These are phyloP conservation scores for Tetragonula clypearis DNA, from an alignment of 1,140 invertebrate species.

Conservation along the genomic window DNA sequence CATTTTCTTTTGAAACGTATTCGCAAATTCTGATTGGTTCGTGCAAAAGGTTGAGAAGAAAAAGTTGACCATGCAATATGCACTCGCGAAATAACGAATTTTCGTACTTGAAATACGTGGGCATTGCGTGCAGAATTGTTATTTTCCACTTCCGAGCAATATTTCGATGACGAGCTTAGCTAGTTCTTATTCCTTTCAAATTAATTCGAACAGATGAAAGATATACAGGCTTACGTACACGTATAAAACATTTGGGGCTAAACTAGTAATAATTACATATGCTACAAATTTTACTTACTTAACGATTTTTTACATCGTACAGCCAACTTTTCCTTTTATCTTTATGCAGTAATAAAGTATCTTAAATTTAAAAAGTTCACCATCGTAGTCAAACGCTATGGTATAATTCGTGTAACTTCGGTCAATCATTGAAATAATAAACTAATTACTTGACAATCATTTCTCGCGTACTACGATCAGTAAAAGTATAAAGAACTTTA, in stretches of 20 bases:
- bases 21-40: slow-evolving; percentile 79
- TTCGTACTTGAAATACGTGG: slow-evolving; percentile 14
- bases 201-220: neutral
- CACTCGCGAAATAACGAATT: slow-evolving; percentile 67
- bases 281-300: neutral
- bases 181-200: neutral
- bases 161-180: neutral
- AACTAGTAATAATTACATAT: neutral
- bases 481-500: neutral
- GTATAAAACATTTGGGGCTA: neutral
- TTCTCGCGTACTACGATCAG: neutral
- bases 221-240: too few relatives aligned
- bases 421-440: neutral
- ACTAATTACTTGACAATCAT: neutral
- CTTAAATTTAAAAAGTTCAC: neutral
- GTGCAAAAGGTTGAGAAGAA: slow-evolving; percentile 71
- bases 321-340: neutral
- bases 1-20: slow-evolving; percentile 75
- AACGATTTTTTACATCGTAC: neutral
- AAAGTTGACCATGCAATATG: slow-evolving; percentile 65
- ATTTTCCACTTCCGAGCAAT: neutral
- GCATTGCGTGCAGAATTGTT: neutral
- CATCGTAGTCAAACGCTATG: neutral
- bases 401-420: neutral
- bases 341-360: neutral